phyloP scores from a whole-genome alignment of 2,797 vertebrate species.

The Rhodeus uyekii region DNA sequence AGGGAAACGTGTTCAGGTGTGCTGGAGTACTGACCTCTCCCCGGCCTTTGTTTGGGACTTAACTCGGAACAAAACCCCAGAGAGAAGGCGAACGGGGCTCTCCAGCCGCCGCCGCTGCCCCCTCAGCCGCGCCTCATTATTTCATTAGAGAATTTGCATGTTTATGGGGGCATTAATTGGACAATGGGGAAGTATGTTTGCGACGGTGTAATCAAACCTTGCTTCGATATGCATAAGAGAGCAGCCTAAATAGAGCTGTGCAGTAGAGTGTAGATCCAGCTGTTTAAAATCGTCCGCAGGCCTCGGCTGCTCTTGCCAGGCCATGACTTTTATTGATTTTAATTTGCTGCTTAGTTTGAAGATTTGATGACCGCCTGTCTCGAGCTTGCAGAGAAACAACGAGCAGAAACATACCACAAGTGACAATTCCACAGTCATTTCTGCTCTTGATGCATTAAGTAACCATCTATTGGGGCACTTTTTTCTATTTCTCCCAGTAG shows the following conservation, averaged over 20 bases:
- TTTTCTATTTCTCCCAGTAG: conserved; percentile 63
- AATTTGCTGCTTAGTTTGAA: conserved; percentile 62
- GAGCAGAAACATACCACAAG: conserved; percentile 46
- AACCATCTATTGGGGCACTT: conserved; percentile 73
- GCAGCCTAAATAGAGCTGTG: conserved; percentile 25
- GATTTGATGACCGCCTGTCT: conserved; percentile 57
- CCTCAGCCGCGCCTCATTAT: conserved; percentile 85
- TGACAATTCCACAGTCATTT: conserved; percentile 61
- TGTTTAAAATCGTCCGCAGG: conserved; percentile 51
- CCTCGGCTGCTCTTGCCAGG: conserved; percentile 23
- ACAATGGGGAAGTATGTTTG: conserved; percentile 85
- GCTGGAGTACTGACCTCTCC: conserved; percentile 99
- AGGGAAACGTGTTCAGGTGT: conserved; percentile 99
- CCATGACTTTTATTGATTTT: conserved; percentile 57
- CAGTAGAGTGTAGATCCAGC: conserved; percentile 26
- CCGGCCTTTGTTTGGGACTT: conserved; percentile 99
- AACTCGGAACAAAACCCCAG: conserved; percentile 92
- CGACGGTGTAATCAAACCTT: conserved; percentile 86
- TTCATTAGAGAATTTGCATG: conserved; percentile 95
- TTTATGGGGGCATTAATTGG: conserved; percentile 87
- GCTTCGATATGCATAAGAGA: conserved; percentile 73
- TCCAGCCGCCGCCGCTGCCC: conserved; percentile 89
- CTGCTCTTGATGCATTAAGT: conserved; percentile 80
- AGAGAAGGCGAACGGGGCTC: conserved; percentile 88
- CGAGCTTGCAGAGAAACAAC: conserved; percentile 54